Evolutionary conservation across 2,797 vertebrate genomes (phyloP), one percentile per base, ranked within the genome.

Genomic region (Antennarius maculatus): DNA sequence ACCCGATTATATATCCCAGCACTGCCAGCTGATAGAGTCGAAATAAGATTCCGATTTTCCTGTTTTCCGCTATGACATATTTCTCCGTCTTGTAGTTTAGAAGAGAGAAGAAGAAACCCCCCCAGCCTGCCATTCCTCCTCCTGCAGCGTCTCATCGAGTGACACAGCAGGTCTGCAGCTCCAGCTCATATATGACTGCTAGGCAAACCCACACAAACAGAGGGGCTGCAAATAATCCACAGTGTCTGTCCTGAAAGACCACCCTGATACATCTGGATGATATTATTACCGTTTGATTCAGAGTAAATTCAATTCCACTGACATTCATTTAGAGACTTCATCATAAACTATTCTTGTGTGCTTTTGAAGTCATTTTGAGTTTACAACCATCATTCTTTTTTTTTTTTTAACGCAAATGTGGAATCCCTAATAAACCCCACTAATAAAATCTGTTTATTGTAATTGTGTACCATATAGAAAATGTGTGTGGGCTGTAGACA

Each of bases 31-130:
- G 97, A 82, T 97, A 93, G 59, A 94, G 89, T 57, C 97, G 81
- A 50, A 96, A 97, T 54, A 98, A 92, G 64, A 98, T 84, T 66
- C 97, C 97, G 45, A 99, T 95, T 76, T 92, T 96, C 90, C 93
- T 96, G 93, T 96, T 98, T 89, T 96, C 95, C 0, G 96, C 96
- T 54, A 99, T 95, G 82, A 99, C 96, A 82, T 94, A 97, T 86
- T 99, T 99, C 82, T 95, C 95, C 0, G 97, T 98, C 88, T 98
- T 99, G 88, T 97, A 99, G 88, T 99, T 96, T 15, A 98, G 94
- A 17, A 97, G 83, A 0, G 95, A 95, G 7, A 93, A 62, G 63
- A 92, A 92, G 50, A 95, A 90, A 52, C 54, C 86, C 56, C 93
- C 94, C 86, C 94, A 95, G 73, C 71, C 80, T 49, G 92, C 91